These are phyloP conservation scores for Anoplolepis gracilipes DNA, from an alignment of 1,140 invertebrate genomes.

Conservation along the genomic window DNA sequence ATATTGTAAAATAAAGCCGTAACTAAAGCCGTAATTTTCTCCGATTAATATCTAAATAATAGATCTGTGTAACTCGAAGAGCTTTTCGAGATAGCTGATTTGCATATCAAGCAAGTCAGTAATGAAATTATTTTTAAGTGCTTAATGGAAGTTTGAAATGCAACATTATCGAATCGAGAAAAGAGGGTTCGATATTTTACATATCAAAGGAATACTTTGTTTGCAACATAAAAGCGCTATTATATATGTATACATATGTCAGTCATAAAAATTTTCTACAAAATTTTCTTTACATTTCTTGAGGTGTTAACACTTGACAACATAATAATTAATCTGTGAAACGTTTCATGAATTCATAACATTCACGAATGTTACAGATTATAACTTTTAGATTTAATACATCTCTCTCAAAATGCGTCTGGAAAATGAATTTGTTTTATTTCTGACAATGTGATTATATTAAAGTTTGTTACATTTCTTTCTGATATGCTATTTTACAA, in stretches of 20 bases:
- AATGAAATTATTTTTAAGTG: slow-evolving; percentile 82
- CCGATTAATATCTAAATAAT: background rate
- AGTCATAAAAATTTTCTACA: slow-evolving; percentile 12
- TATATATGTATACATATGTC: slow-evolving; percentile 37
- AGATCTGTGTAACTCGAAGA: background rate
- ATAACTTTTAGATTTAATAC: background rate
- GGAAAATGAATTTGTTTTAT: background rate
- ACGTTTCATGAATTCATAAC: background rate
- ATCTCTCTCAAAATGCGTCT: background rate
- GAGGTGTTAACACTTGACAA: slow-evolving; percentile 33
- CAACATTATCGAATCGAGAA: slow-evolving; percentile 75
- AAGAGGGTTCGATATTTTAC: slow-evolving; percentile 75
- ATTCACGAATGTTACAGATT: background rate
- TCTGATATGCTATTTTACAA: background rate
- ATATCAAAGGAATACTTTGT: slow-evolving; percentile 78
- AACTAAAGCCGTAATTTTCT: no score
- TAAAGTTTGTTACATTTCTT: background rate
- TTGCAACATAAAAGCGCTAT: slow-evolving; percentile 40
- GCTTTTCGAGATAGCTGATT: slow-evolving; percentile 68
- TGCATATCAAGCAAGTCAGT: slow-evolving; percentile 76
- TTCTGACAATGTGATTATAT: background rate
- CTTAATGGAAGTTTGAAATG: slow-evolving; percentile 82
- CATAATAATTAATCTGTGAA: background rate
- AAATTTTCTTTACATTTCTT: slow-evolving; percentile 33
- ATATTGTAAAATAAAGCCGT: no score